Conservation (phyloP, 2,113 vertebrate species). For the Mustelus asterias region DNA sequence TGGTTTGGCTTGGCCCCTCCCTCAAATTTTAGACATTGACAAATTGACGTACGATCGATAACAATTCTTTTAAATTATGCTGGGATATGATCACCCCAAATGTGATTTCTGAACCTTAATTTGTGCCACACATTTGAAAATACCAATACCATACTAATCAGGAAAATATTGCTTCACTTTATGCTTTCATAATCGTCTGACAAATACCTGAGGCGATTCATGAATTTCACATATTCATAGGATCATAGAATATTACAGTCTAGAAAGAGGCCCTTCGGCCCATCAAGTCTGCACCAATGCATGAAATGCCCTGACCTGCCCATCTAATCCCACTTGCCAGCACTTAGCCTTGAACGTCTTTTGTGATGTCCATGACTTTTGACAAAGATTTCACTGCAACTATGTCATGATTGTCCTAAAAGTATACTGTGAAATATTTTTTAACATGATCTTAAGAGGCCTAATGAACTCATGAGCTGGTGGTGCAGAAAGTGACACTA, state of each 20-base stretch:
- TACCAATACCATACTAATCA: background rate
- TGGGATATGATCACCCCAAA: background rate
- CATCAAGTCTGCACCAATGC: too few species aligned
- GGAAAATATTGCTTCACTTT: background rate
- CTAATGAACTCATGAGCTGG: background rate
- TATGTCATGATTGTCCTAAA: background rate
- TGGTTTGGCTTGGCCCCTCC: background rate
- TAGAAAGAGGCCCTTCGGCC: too few species aligned
- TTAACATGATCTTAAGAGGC: background rate
- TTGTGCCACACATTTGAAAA: background rate
- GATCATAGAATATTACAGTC: too few species aligned
- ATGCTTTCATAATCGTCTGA: background rate
- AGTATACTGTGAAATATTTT: background rate
- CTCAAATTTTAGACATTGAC: background rate
- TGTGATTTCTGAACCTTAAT: background rate
- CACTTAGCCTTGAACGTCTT: background rate
- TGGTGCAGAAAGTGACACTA: background rate
- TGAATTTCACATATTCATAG: background rate
- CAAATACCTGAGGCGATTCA: background rate
- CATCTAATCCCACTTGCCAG: too few species aligned
- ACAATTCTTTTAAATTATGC: background rate
- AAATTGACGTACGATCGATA: background rate
- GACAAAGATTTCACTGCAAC: background rate
- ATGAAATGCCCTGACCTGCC: too few species aligned
- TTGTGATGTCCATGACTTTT: background rate